Conservation (phyloP, 1,140 invertebrate genomes). For the Thereuonema tuberculata region DNA sequence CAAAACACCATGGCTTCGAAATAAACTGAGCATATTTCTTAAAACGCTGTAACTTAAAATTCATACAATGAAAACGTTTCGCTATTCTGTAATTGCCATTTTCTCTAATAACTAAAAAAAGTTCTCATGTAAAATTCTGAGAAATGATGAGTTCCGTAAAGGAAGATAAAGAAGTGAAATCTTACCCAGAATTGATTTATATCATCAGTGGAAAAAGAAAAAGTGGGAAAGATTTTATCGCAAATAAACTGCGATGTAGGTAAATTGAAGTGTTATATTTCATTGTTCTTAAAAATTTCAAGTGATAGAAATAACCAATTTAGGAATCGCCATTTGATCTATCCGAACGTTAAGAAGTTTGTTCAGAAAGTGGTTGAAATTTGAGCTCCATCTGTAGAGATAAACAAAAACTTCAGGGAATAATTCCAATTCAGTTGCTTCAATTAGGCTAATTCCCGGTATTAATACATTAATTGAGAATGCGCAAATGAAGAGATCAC, state of each 20-base stretch:
- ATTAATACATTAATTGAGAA: too few species aligned
- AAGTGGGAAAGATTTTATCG: conserved; percentile 39
- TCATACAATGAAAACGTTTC: neutral
- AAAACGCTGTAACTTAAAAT: neutral
- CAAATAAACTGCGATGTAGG: conserved; percentile 28
- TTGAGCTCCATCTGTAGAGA: neutral
- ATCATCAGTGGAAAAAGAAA: conserved; percentile 40
- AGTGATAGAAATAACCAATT: neutral
- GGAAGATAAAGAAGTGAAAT: neutral
- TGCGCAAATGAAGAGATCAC: too few species aligned
- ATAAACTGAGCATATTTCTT: neutral
- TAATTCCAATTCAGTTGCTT: neutral
- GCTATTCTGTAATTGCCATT: too few species aligned
- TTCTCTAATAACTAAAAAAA: too few species aligned
- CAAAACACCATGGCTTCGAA: too few species aligned
- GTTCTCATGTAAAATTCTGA: neutral
- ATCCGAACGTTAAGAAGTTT: neutral
- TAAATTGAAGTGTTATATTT: conserved; percentile 10
- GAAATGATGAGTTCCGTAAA: neutral
- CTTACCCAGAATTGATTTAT: conserved; percentile 27
- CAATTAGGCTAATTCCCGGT: neutral
- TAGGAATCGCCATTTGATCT: neutral
- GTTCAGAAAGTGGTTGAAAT: neutral
- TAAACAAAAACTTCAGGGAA: neutral
- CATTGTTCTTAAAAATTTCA: neutral